Evolutionary conservation across 1,140 invertebrate species (phyloP).

Genomic region (Ganaspis sp.): DNA sequence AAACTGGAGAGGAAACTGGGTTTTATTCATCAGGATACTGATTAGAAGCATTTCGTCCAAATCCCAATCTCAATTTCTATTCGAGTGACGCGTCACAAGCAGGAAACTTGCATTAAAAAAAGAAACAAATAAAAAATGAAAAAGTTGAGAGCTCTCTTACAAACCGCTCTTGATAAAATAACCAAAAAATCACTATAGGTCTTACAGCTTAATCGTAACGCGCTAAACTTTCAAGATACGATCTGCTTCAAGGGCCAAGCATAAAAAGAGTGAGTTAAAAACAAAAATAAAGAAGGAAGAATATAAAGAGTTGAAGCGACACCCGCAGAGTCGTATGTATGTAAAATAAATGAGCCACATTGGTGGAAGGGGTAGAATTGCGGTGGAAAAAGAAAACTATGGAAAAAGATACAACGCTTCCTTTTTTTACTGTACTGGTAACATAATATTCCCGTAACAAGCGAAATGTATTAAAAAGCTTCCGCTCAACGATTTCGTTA

Average conservation of each 20-base stretch:
- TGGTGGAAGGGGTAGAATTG: background rate
- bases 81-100: background rate
- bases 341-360: background rate
- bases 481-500: too few species aligned
- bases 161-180: background rate
- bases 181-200: slow-evolving; percentile 9
- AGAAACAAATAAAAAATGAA: too few species aligned
- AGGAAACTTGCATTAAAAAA: background rate
- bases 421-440: background rate
- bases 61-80: slow-evolving; percentile 1
- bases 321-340: slow-evolving; percentile 1
- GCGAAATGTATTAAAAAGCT: background rate
- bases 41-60: background rate
- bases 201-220: slow-evolving; percentile 13
- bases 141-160: background rate
- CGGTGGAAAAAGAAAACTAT: background rate
- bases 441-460: background rate
- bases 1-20: background rate
- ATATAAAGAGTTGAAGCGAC: slow-evolving; percentile 1
- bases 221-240: background rate
- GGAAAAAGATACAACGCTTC: background rate
- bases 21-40: background rate
- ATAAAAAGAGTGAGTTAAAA: slow-evolving; percentile 8
- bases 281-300: slow-evolving; percentile 7
- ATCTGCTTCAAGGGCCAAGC: background rate